phyloP scores from a whole-genome alignment of 2,888 invertebrate species.

The Hyposoter dolosus region DNA sequence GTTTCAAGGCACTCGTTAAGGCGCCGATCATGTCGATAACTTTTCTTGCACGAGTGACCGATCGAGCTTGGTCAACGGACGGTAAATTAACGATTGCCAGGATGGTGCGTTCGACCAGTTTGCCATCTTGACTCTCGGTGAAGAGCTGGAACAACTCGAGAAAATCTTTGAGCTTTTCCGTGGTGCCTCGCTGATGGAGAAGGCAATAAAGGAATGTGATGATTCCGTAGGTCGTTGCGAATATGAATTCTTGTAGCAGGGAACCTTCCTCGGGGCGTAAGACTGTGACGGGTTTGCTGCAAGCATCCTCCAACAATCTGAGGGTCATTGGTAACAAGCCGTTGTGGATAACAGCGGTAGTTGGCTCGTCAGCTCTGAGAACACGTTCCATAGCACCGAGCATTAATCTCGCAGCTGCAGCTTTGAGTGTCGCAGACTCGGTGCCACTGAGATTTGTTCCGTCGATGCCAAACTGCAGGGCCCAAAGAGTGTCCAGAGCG shows the following conservation, averaged over 20 bases:
- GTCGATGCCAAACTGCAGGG: constrained; percentile 87
- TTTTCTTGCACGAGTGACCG: constrained; percentile 85
- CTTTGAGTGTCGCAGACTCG: constrained; percentile 86
- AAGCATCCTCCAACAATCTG: constrained; percentile 87
- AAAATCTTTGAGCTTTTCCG: constrained; percentile 86
- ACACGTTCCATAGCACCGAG: constrained; percentile 87
- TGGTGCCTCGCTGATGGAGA: constrained; percentile 85
- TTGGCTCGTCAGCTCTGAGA: constrained; percentile 86
- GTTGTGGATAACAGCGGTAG: constrained; percentile 86
- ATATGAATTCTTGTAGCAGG: constrained; percentile 87
- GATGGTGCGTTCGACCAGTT: constrained; percentile 86
- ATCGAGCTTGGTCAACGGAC: constrained; percentile 82
- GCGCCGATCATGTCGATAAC: constrained; percentile 87
- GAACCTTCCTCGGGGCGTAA: constrained; percentile 84
- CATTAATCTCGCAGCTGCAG: constrained; percentile 87
- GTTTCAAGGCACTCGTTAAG: constrained; percentile 87
- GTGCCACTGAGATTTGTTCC: constrained; percentile 82
- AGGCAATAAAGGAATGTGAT: constrained; percentile 87
- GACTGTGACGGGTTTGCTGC: constrained; percentile 77
- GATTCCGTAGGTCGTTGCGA: constrained; percentile 87
- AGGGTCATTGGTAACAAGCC: constrained; percentile 88
- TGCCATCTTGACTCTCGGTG: constrained; percentile 87
- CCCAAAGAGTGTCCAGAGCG: constrained; percentile 87
- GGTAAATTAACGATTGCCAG: constrained; percentile 86
- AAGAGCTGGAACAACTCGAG: constrained; percentile 87